Percentiles rank a stretch among this genome's conserved stretches.
phyloP scores from a whole-genome alignment of 1,140 invertebrate species.

The Eumeta japonica region DNA sequence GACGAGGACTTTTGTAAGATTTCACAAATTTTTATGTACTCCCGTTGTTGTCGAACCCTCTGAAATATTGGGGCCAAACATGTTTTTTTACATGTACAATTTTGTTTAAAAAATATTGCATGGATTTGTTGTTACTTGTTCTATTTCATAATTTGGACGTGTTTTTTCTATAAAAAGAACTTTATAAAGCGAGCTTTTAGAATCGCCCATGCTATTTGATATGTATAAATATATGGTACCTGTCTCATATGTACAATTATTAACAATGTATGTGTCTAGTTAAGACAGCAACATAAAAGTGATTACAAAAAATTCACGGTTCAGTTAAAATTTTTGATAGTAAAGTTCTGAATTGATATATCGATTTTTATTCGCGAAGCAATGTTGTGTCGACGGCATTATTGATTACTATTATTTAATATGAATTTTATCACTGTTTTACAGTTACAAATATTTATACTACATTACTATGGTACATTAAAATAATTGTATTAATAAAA shows the following conservation, averaged over 20 bases:
- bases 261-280: conserved; percentile 15
- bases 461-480: conserved; percentile 57
- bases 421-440: conserved; percentile 62
- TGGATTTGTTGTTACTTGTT: neutral
- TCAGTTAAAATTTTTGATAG: neutral
- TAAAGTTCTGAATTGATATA: neutral
- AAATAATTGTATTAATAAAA: conserved; percentile 49
- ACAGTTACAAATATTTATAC: conserved; percentile 61
- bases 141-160: neutral
- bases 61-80: conserved; percentile 47
- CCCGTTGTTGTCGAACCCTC: conserved; percentile 46
- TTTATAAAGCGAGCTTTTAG: too few species aligned
- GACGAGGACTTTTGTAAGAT: conserved; percentile 31
- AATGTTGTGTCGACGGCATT: conserved; percentile 41
- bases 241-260: conserved; percentile 31
- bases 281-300: conserved; percentile 7
- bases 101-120: neutral
- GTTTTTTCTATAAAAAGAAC: too few species aligned
- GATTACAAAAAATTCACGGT: neutral
- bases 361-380: conserved; percentile 34
- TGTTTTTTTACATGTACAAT: conserved; percentile 21
- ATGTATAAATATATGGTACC: conserved; percentile 26
- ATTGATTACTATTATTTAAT: conserved; percentile 51
- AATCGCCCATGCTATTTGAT: too few species aligned
- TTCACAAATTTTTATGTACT: conserved; percentile 42